Base-by-base conservation (phyloP, 2,888 invertebrate genomes). In the Tenthredo scrophulariae region DNA sequence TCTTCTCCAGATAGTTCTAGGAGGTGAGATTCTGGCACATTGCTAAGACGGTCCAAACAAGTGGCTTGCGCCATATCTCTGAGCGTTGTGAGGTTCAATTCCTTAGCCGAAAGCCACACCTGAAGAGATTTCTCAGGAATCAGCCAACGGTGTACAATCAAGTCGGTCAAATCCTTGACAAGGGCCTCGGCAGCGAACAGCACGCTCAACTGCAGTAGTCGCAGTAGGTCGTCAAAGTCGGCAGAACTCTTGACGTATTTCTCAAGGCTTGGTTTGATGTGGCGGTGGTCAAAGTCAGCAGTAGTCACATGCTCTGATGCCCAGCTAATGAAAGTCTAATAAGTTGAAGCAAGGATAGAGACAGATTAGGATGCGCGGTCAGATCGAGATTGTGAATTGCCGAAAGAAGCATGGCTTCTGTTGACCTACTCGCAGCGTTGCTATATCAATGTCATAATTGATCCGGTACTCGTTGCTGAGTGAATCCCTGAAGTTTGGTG, bases 21-120 rank as follows among this genome's bases (percentile, higher is more conserved):
- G 4, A 92, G 67, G 0, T 79, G 85, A 7, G 74, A 10, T 5
- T 86, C 65, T 13, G 65, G 83, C 70, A 67, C 40, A 65, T 91
- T 90, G 18, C 86, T 83, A 15, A 92, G 90, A 85, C 89, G 88
- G 58, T 91, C 91, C 40, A 92, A 86, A 74, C 91, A 91, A 4
- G 87, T 84, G 0, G 90, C 88, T 3, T 89, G 86, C 37, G 87
- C 89, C 6, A 90, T 67, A 82, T 91, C 89, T 77, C 85, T 77
- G 13, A 92, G 85, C 22, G 85, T 62, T 15, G 86, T 88, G 65
- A 91, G 83, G 37, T 88, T 87, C 67, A 91, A 86, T n/a, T 91
- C 90, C 72, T 89, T 86, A 5, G 92, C 89, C 7, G 90, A 29
- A n/a, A 87, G 84, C 91, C 91, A 92, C 43, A 91, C 87, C 7